Percentiles rank a stretch among this genome's conserved stretches.
Evolutionary conservation across 2,888 invertebrate genomes (phyloP).

Genomic region (Phoenoteleia sp.): DNA sequence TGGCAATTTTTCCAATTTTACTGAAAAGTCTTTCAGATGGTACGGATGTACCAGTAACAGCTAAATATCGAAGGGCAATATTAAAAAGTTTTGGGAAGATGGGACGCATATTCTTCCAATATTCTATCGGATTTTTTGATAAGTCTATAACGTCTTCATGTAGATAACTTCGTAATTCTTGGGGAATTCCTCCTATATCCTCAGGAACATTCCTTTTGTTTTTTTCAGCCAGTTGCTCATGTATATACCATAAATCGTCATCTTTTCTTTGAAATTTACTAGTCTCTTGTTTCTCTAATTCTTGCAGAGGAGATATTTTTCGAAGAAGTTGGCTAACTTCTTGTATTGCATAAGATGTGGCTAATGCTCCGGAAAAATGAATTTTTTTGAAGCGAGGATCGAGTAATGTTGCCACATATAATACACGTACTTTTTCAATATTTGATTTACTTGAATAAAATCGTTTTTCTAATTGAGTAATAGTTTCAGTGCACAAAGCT

Average conservation of each 20-base stretch:
- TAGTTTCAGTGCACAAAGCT: constrained; percentile 49
- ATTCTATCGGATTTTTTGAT: not conserved
- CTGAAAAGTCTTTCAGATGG: constrained; percentile 44
- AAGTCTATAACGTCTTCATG: no score
- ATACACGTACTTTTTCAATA: constrained; percentile 54
- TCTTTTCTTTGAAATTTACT: no score
- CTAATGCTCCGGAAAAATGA: constrained; percentile 58
- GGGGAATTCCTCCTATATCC: no score
- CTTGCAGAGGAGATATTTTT: no score
- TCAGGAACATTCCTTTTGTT: no score
- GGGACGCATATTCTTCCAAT: not conserved
- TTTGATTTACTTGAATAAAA: no score
- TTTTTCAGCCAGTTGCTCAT: no score
- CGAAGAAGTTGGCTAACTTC: no score
- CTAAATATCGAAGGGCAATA: constrained; percentile 46
- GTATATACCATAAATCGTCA: no score
- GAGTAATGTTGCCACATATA: constrained; percentile 56
- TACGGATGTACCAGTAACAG: constrained; percentile 35
- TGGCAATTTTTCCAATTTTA: constrained; percentile 31
- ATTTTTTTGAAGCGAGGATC: constrained; percentile 68
- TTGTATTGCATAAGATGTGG: no score
- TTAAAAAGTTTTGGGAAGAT: not conserved
- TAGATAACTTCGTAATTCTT: no score
- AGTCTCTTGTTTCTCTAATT: no score
- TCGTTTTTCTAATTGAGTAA: constrained; percentile 42